Evolutionary conservation across 2,797 vertebrate species (phyloP), one percentile per base, ranked within the genome.

Genomic region (Premnoplex brunnescens): DNA sequence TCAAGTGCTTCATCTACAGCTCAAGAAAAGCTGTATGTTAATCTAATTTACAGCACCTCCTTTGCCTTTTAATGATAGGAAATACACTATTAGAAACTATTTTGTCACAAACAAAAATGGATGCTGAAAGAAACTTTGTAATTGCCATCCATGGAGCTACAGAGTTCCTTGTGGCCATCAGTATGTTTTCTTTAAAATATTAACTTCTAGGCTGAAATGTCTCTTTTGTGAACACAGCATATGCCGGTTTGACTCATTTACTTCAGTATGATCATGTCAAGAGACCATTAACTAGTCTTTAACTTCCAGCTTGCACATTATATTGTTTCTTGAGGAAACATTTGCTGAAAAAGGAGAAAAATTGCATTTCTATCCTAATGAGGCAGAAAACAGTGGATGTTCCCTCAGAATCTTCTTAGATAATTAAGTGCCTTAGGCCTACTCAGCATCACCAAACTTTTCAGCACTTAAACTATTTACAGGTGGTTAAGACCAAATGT

Each of bases 271-370:
- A 49, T 80, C 24, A 4, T 56, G 41, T 54, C 56, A 93, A 85
- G 87, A 62, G 64, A 80, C 56, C 26, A 32, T 78, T 86, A 93
- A 60, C 39, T 43, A 91, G 66, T 71, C 63, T 68, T 91, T 90
- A 91, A 79, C 14, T 90, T 95, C 59, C 62, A 94, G 43, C 51
- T 85, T 91, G 71, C 59, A 76, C 36, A 69, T 78, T 86, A 67
- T 84, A 44, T 90, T 86, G 39, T 58, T 80, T 78, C 23, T 79
- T 81, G 67, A 91, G 58, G 36, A 77, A 15, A 6, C 0, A 0
- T 81, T 66, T 91, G 55, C 58, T 79, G 71, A 88, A 94, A 90
- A 23, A 86, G 36, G 66, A 75, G 37, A 81, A 91, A 75, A 95
- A 60, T 5, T 24, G 3, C 44, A 68, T 83, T 88, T 88, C 43